Evolutionary conservation across 1,140 invertebrate genomes (phyloP).

Genomic region (Tribolium madens): DNA sequence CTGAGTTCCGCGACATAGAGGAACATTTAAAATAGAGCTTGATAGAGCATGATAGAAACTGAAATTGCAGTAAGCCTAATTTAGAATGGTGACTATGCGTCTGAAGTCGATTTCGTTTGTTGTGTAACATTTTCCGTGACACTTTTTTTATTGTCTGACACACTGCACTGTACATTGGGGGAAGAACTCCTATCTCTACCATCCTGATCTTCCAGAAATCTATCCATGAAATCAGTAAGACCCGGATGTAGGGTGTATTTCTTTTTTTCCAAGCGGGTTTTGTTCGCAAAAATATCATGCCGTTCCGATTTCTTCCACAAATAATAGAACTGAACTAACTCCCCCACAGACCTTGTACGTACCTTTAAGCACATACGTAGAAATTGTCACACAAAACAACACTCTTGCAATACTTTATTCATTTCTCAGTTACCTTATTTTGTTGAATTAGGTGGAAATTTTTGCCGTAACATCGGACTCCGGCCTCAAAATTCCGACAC

Average conservation of each 20-base stretch:
- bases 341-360: constrained; percentile 93
- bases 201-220: constrained; percentile 87
- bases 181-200: constrained; percentile 66
- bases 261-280: constrained; percentile 86
- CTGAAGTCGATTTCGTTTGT: constrained; percentile 28
- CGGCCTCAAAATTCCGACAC: constrained; percentile 96
- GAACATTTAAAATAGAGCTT: constrained; percentile 5
- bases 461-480: constrained; percentile 92
- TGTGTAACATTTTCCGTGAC: constrained; percentile 28
- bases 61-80: background rate
- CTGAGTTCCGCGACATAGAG: constrained; percentile 16
- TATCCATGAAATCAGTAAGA: constrained; percentile 88
- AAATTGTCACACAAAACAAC: background rate
- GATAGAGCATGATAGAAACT: too few species aligned
- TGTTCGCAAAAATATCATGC: constrained; percentile 92
- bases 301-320: constrained; percentile 99
- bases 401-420: background rate
- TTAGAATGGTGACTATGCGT: constrained; percentile 39
- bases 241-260: constrained; percentile 89
- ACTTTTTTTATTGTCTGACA: constrained; percentile 41
- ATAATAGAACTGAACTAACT: constrained; percentile 98
- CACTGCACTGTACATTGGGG: constrained; percentile 63
- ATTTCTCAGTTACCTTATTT: constrained; percentile 79
- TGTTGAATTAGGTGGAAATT: constrained; percentile 96
- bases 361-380: constrained; percentile 69